Conservation (phyloP, 1,140 invertebrate species). For the Asbolus verrucosus region DNA sequence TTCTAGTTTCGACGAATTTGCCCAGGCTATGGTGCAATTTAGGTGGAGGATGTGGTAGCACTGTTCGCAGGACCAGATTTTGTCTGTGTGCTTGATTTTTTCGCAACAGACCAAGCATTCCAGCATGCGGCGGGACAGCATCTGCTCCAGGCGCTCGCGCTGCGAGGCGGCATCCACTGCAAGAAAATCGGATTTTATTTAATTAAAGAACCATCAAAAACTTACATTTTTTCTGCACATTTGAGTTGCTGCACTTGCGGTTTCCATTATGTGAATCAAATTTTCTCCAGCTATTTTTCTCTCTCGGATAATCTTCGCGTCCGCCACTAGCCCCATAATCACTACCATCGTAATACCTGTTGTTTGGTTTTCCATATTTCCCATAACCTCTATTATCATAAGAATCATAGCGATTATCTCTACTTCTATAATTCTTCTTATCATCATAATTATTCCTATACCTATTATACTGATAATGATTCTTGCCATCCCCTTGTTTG, state of each 20-base stretch:
- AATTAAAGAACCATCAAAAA: not conserved
- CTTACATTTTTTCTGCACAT: conserved; percentile 16
- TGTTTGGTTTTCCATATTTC: conserved; percentile 6
- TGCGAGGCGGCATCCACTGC: conserved; percentile 68
- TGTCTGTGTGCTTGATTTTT: conserved; percentile 78
- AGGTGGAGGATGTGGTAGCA: conserved; percentile 95
- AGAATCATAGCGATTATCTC: conserved; percentile 23
- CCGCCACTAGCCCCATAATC: conserved; percentile 7
- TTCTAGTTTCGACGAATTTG: conserved; percentile 80
- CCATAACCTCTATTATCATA: conserved; percentile 14
- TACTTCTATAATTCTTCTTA: conserved; percentile 22
- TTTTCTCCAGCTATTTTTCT: conserved; percentile 5
- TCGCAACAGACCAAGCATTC: conserved; percentile 97
- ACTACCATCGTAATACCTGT: conserved; percentile 1
- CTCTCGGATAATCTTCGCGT: not conserved
- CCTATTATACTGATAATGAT: conserved; percentile 7
- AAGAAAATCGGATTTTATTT: not conserved
- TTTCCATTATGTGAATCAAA: not conserved
- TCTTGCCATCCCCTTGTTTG: conserved; percentile 4
- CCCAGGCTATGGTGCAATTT: conserved; percentile 92
- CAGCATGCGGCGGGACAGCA: conserved; percentile 79
- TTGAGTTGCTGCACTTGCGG: not conserved
- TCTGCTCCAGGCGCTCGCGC: conserved; percentile 83
- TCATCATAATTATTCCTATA: conserved; percentile 31
- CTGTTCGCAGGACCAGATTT: conserved; percentile 90